These are phyloP conservation scores for Euura saliciscinereae DNA, from an alignment of 1,140 invertebrate species.

Conservation along the genomic window DNA sequence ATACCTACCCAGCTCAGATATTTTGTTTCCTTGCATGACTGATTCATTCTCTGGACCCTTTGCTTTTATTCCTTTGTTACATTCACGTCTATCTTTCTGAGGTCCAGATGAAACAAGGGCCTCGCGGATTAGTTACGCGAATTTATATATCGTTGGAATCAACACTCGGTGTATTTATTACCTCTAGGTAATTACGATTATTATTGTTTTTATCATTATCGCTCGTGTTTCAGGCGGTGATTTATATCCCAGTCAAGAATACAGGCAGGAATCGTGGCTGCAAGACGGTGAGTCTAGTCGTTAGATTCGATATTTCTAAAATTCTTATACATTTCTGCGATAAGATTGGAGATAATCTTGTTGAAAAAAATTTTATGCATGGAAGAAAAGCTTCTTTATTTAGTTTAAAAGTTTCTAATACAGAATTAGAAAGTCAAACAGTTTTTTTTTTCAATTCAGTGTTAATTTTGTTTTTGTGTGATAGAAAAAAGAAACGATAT, in stretches of 20 bases:
- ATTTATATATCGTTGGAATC: too few relatives aligned
- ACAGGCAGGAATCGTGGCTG: conserved; percentile 49
- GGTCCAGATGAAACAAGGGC: not conserved
- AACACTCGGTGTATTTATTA: too few relatives aligned
- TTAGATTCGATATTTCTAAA: too few relatives aligned
- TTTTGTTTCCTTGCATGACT: not conserved
- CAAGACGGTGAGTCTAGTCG: conserved; percentile 45
- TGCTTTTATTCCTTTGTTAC: not conserved
- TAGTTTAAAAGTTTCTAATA: not conserved
- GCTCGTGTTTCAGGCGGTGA: conserved; percentile 32
- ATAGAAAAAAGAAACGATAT: too few relatives aligned
- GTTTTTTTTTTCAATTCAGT: too few relatives aligned
- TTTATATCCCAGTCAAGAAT: conserved; percentile 44
- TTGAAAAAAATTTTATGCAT: too few relatives aligned
- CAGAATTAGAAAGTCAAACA: too few relatives aligned
- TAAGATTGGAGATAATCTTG: too few relatives aligned
- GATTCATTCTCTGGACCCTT: not conserved
- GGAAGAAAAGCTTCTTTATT: not conserved
- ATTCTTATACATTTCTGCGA: too few relatives aligned
- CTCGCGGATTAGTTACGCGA: not conserved
- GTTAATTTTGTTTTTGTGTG: too few relatives aligned
- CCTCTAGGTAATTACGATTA: too few relatives aligned
- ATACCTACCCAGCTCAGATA: too few relatives aligned
- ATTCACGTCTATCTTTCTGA: not conserved
- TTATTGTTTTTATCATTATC: not conserved